phyloP scores from a whole-genome alignment of 2,113 vertebrate species.

The Toxotes chatareus region DNA sequence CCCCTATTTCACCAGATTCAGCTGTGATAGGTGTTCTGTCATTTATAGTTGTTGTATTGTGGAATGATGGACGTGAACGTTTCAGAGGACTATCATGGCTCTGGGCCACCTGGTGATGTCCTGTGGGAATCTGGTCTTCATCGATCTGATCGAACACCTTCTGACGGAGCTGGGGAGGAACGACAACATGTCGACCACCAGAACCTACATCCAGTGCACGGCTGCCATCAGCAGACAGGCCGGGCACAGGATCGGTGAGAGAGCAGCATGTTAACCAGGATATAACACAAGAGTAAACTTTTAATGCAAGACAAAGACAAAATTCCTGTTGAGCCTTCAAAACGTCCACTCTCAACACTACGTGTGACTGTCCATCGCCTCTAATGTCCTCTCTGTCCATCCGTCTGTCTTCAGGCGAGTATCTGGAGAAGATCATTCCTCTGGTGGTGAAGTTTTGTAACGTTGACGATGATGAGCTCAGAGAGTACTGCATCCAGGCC shows the following conservation, averaged over 20 bases:
- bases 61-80: background rate
- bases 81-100: constrained; percentile 96
- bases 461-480: constrained; percentile 95
- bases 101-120: constrained; percentile 99
- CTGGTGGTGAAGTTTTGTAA: constrained; percentile 99
- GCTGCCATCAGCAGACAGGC: constrained; percentile 99
- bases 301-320: background rate
- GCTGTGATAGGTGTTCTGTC: background rate
- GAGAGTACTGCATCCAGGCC: constrained; percentile 99
- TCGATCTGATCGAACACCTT: constrained; percentile 98
- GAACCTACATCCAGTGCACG: constrained; percentile 99
- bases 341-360: no score
- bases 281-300: background rate
- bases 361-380: no score
- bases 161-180: constrained; percentile 96
- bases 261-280: background rate
- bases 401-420: constrained; percentile 87
- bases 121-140: constrained; percentile 98
- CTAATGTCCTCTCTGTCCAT: background rate
- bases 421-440: constrained; percentile 98
- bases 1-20: background rate
- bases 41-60: background rate
- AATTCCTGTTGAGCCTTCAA: no score
- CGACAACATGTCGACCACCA: constrained; percentile 99
- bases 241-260: constrained; percentile 97